A percentile compares a stretch with the other conserved stretches of the same genome.
phyloP scores from a whole-genome alignment of 1,140 invertebrate species.

The Scaptomyza montana region DNA sequence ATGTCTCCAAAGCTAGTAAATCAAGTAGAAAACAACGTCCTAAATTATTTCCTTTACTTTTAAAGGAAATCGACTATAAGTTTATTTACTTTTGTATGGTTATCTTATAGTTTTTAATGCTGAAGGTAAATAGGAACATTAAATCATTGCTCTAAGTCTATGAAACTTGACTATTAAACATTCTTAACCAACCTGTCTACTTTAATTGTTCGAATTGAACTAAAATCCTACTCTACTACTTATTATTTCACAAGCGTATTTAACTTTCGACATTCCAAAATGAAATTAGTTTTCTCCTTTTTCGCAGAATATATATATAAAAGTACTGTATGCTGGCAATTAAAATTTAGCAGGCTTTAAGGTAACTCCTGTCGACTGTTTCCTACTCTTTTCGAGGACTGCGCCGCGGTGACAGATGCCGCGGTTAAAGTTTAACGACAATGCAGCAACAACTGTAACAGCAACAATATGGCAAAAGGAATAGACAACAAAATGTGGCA shows the following conservation, averaged over 20 bases:
- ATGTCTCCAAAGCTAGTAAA: too few relatives aligned
- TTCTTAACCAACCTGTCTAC: too few relatives aligned
- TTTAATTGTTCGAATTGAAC: too few relatives aligned
- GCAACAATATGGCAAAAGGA: constrained; percentile 28
- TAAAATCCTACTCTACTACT: too few relatives aligned
- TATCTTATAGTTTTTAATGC: too few relatives aligned
- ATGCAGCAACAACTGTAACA: constrained; percentile 37
- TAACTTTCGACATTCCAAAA: background rate
- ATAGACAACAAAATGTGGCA: constrained; percentile 37
- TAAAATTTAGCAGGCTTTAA: constrained; percentile 80
- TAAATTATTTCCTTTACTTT: too few relatives aligned
- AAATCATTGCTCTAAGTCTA: too few relatives aligned
- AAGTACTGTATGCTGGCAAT: constrained; percentile 45
- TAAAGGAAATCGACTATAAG: too few relatives aligned
- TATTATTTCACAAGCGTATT: background rate
- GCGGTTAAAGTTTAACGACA: constrained; percentile 78
- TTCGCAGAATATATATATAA: constrained; percentile 45
- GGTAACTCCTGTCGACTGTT: constrained; percentile 31
- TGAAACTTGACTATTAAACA: too few relatives aligned
- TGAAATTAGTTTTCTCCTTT: background rate
- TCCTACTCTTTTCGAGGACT: constrained; percentile 18
- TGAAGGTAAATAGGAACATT: too few relatives aligned
- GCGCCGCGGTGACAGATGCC: constrained; percentile 64
- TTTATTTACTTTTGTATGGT: too few relatives aligned
- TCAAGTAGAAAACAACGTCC: too few relatives aligned